Evolutionary conservation across 2,113 vertebrate genomes (phyloP).

Genomic region (Peromyscus californicus): DNA sequence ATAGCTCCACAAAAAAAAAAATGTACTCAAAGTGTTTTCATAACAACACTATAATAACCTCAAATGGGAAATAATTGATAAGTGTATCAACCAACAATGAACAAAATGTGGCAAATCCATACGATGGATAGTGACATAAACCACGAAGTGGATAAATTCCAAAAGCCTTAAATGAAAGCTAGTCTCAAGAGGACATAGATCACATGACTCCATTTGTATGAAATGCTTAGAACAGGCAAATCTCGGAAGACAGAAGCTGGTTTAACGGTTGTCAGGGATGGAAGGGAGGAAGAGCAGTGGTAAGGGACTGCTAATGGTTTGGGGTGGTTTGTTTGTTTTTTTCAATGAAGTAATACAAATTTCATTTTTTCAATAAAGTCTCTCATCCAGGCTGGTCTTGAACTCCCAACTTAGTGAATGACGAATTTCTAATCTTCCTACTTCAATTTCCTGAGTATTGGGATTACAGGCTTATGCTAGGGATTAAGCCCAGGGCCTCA

Average conservation of each 20-base stretch:
- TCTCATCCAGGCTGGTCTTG: background rate
- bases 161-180: background rate
- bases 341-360: background rate
- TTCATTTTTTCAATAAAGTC: background rate
- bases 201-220: background rate
- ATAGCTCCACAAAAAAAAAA: background rate
- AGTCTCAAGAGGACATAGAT: background rate
- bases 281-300: accelerated
- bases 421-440: background rate
- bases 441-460: background rate
- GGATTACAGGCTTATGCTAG: background rate
- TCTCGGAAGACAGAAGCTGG: background rate
- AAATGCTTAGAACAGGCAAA: background rate
- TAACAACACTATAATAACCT: background rate
- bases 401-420: background rate
- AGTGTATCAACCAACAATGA: background rate
- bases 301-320: no score
- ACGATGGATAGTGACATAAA: background rate
- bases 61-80: background rate
- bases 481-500: background rate
- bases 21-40: background rate
- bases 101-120: background rate
- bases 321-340: background rate
- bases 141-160: background rate
- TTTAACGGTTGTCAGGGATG: background rate